Evolutionary conservation across 2,888 invertebrate species (phyloP), one percentile per base, ranked within the genome.

Genomic region (Hybos culiciformis): DNA sequence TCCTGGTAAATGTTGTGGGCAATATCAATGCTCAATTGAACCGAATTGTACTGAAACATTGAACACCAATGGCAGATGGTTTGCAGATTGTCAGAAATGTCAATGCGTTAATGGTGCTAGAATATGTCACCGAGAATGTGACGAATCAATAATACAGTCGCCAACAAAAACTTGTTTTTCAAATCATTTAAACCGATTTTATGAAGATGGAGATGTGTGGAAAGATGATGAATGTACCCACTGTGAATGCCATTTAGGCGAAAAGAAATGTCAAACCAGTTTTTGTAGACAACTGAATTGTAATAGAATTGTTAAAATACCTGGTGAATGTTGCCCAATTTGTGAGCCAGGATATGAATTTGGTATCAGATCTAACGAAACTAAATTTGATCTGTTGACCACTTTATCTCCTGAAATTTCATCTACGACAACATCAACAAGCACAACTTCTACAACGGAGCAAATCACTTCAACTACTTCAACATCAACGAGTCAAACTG

Each of bases 1-100:
- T 18, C 66, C 66, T 3, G 63, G 63, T 3, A 68, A 70, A 46
- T 73, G 73, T 49, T 69, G 70, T 46, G 72, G 74, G n/a, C 62
- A 68, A 12, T 67, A 68, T 51, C 62, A 67, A 31, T 64, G 68
- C 45, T 69, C 67, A 47, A 56, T 60, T 2, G 60, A 68, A 31
- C 63, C 66, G 0, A 58, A 62, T 40, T 65, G 64, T 45, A 55
- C 55, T 0, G 56, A 56, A 24, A 54, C 51, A 4, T 43, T 48
- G 14, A 50, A 56, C 23, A 60, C 59, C 15, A 54, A 59, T 0
- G 52, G 51, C 37, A 52, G 51, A 39, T 63, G 66, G 63, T 47
- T 61, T 37, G 54, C 54, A 14, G 54, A 58, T 33, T 65, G 65
- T 43, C 57, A 60, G 42, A 56, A 58, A 3, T 65, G 65, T 37